Evolutionary conservation across 2,113 vertebrate genomes (phyloP), one percentile per base, ranked within the genome.

Genomic region (Tympanuchus pallidicinctus): DNA sequence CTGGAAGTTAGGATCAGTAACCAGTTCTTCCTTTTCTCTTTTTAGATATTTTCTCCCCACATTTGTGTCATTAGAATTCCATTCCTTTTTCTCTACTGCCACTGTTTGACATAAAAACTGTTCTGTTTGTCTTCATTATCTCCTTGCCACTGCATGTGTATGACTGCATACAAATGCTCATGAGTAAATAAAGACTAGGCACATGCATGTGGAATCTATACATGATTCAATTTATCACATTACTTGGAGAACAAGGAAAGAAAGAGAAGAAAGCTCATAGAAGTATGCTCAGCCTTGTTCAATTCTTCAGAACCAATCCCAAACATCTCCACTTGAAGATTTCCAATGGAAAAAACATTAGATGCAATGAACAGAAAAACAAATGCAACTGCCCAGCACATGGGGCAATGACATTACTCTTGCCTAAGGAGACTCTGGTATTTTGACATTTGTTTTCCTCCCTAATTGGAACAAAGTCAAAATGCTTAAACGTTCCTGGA

Each of bases 361-460:
- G 34, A 67, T 27, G 48, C 2, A 1, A 38, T 34, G 48, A 73
- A 70, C 38, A 70, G 25, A 88, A 65, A 13, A 54, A 65, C 38
- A 73, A 88, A 78, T 36, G 76, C n/a, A 48, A 85, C 60, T 54
- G 61, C 43, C 36, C n/a, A 28, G 56, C 66, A 88, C 85, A 60
- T 18, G 45, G 88, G 73, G 59, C 85, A 93, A 61, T 57, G 85
- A 71, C 85, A 74, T 21, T 42, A 75, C 76, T 91, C 77, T 86
- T 91, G 88, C 88, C 89, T 67, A 89, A 89, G 81, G 28, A 61
- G 40, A 34, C n/a, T n/a, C 47, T 60, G 54, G 61, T 72, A 45
- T 56, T 86, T 66, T 71, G 69, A 75, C 77, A 57, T 86, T 89
- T 89, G 63, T 86, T 95, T 82, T 82, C 63, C 63, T 82, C 32